Percentiles rank a stretch among this genome's conserved stretches.
Evolutionary conservation across 2,797 vertebrate genomes (phyloP).

Genomic region (Smutsia gigantea): DNA sequence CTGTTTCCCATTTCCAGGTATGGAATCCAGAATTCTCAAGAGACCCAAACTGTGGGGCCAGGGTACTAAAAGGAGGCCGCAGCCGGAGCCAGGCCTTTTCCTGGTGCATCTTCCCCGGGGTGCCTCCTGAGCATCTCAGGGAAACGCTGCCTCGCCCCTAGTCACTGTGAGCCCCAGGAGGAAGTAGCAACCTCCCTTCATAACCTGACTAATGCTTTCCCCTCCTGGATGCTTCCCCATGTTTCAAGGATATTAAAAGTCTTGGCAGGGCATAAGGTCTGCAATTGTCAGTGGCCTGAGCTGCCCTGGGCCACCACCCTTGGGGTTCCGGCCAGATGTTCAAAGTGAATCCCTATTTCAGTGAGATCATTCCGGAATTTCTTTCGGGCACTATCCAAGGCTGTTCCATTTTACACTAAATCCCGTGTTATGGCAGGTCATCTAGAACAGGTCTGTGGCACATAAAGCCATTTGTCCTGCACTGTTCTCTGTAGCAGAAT

Average conservation of each 20-base stretch:
- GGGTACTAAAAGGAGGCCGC: fast-evolving
- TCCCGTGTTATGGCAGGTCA: not conserved
- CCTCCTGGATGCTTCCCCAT: not conserved
- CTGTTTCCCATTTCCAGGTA: not conserved
- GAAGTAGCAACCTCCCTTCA: not conserved
- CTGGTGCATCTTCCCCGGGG: fast-evolving
- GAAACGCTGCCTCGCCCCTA: not conserved
- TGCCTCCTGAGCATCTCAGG: not conserved
- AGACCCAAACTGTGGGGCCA: fast-evolving
- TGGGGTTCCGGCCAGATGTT: constrained; percentile 22
- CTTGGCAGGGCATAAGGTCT: not conserved
- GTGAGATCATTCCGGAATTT: not conserved
- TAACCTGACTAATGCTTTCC: not conserved
- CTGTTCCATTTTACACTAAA: not conserved
- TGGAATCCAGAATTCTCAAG: fast-evolving
- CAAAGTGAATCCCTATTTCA: not conserved
- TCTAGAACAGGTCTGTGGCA: not conserved
- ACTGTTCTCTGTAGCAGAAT: too few relatives aligned
- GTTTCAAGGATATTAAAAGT: not conserved
- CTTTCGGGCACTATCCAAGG: not conserved
- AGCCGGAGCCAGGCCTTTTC: not conserved
- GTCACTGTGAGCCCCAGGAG: not conserved
- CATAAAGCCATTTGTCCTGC: not conserved
- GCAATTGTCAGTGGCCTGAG: fast-evolving
- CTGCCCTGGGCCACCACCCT: not conserved